Conservation (phyloP, 2,113 vertebrate species). For the Suncus etruscus region DNA sequence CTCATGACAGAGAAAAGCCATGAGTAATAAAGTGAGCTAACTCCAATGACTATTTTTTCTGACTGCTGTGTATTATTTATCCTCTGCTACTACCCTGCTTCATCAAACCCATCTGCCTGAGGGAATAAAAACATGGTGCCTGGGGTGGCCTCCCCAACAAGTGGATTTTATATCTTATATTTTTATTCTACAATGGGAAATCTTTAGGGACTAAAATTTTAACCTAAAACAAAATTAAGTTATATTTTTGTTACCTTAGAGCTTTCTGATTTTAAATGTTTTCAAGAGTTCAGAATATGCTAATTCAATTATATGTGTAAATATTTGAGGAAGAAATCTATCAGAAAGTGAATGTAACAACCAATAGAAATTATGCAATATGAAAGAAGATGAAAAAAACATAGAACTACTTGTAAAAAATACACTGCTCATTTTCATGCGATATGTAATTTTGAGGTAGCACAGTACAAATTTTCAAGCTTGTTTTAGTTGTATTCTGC, state of each 20-base stretch:
- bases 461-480: not conserved
- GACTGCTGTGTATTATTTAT: no score
- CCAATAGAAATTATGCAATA: not conserved
- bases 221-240: not conserved
- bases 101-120: no score
- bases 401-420: not conserved
- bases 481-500: not conserved
- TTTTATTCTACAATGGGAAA: not conserved
- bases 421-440: not conserved
- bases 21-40: no score
- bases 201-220: not conserved
- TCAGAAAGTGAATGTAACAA: slow-evolving; percentile 7
- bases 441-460: not conserved
- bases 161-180: no score
- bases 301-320: slow-evolving; percentile 9
- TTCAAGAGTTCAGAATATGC: not conserved
- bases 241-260: not conserved
- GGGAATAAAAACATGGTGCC: no score
- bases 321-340: slow-evolving; percentile 25
- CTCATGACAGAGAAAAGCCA: no score
- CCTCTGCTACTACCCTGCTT: no score
- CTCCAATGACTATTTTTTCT: no score
- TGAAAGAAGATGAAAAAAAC: not conserved
- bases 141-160: no score
- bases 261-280: slow-evolving; percentile 11